Conservation (phyloP, 2,113 vertebrate species). For the Hiodon tergisus region DNA sequence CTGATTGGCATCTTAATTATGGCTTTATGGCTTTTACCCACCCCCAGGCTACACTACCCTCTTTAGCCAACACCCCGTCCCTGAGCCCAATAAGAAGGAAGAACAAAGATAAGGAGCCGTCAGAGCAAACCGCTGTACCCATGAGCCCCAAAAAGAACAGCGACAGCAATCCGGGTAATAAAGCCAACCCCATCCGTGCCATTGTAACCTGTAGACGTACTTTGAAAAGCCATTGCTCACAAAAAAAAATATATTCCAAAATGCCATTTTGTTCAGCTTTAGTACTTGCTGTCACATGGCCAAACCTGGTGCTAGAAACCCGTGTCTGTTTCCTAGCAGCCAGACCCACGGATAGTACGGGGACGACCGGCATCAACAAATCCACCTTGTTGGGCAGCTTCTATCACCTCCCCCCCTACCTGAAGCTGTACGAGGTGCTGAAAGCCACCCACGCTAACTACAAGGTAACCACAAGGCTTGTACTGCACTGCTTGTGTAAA, state of each 20-base stretch:
- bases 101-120: slow-evolving; percentile 82
- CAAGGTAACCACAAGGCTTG: slow-evolving; percentile 65
- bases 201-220: not conserved
- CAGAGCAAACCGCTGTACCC: slow-evolving; percentile 67
- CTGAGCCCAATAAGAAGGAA: slow-evolving; percentile 93
- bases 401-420: slow-evolving; percentile 89
- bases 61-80: slow-evolving; percentile 85
- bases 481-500: not conserved
- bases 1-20: too few species aligned
- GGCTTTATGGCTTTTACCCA: not conserved
- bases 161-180: slow-evolving; percentile 76
- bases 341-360: slow-evolving; percentile 72
- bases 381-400: slow-evolving; percentile 85
- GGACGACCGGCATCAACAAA: slow-evolving; percentile 73
- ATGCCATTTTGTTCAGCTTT: not conserved
- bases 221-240: not conserved
- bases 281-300: not conserved
- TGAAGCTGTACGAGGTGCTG: slow-evolving; percentile 90
- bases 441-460: slow-evolving; percentile 96
- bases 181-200: not conserved
- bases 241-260: too few species aligned
- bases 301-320: not conserved
- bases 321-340: slow-evolving; percentile 56
- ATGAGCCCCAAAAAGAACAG: slow-evolving; percentile 87
- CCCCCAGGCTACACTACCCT: slow-evolving; percentile 83